Percentiles rank a stretch among this genome's conserved stretches.
These are phyloP conservation scores for Ailurus styani DNA, from an alignment of 2,113 vertebrate genomes.

Conservation along the genomic window DNA sequence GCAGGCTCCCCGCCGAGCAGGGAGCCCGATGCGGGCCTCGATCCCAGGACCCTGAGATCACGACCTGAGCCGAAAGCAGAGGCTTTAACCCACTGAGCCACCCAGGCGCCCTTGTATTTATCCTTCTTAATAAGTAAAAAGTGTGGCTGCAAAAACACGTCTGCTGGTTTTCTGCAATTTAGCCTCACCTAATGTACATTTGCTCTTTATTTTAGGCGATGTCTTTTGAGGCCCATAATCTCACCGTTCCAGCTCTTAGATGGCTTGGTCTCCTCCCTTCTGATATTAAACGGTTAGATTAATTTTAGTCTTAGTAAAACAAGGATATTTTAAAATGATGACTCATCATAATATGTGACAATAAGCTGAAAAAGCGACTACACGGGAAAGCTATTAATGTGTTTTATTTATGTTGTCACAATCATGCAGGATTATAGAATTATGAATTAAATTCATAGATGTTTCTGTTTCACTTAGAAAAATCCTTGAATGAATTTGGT, in stretches of 20 bases:
- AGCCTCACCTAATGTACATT: background rate
- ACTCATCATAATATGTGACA: background rate
- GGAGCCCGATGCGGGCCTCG: too few species aligned
- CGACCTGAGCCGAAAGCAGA: too few species aligned
- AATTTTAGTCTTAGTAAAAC: background rate
- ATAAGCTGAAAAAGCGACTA: background rate
- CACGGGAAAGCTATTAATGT: background rate
- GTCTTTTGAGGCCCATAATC: slow-evolving; percentile 95
- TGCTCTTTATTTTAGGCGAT: slow-evolving; percentile 87
- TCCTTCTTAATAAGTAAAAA: background rate
- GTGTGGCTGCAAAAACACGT: background rate
- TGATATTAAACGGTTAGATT: slow-evolving; percentile 91
- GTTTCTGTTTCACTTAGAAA: background rate
- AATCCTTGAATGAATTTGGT: background rate
- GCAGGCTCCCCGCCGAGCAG: too few species aligned
- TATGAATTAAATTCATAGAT: background rate
- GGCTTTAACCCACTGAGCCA: too few species aligned
- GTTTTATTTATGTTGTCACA: background rate
- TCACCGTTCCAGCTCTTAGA: slow-evolving; percentile 93
- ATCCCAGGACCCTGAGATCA: too few species aligned
- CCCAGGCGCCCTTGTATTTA: too few species aligned
- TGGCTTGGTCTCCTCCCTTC: slow-evolving; percentile 99
- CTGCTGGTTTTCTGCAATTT: background rate
- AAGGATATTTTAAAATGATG: background rate
- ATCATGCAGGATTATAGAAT: background rate